Evolutionary conservation across 1,140 invertebrate species (phyloP), one percentile per base, ranked within the genome.

Genomic region (Zaprionus ornatus): DNA sequence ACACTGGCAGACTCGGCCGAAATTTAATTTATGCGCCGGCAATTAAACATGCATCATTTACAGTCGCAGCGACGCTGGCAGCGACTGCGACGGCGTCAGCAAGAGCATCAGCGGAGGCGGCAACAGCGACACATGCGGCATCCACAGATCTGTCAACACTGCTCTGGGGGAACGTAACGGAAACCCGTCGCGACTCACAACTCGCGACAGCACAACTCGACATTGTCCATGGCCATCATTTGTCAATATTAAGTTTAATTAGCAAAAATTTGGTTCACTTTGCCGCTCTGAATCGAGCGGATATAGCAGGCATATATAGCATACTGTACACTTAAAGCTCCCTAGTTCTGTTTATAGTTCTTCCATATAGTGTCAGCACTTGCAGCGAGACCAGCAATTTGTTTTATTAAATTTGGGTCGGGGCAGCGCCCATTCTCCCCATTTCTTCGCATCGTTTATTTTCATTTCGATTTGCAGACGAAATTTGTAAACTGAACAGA

Each of bases 1-100:
- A 63, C 35, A 57, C n/a, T 66, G 2, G 52, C 70, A 66, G 54
- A 64, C 65, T 74, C 80, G 69, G 61, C 73, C 73, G 88, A 88
- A 88, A 90, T 85, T 84, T 82, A 88, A 88, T 88, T 88, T 90
- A 88, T 88, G 85, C 84, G 84, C 68, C 72, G 84, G 84, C 84
- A 88, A 88, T 88, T 88, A 88, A 88, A 90, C 84, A 88, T 88
- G 85, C 84, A 88, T 88, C 84, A 88, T 88, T 88, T 90, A 88
- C 85, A 82, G 83, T 74, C 76, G 57, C 84, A 61, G 73, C 73
- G 52, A 63, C n/a, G 27, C 15, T 13, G 55, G 17, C 60, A 69
- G 56, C 66, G 62, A 70, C 80, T 75, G 74, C 57, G 74, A 78
- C 80, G 66, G 78, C 72, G 71, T 56, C 71, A 62, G 74, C 82